These are phyloP conservation scores for Dicroscelio sp. DNA, from an alignment of 2,888 invertebrate species.

Conservation along the genomic window DNA sequence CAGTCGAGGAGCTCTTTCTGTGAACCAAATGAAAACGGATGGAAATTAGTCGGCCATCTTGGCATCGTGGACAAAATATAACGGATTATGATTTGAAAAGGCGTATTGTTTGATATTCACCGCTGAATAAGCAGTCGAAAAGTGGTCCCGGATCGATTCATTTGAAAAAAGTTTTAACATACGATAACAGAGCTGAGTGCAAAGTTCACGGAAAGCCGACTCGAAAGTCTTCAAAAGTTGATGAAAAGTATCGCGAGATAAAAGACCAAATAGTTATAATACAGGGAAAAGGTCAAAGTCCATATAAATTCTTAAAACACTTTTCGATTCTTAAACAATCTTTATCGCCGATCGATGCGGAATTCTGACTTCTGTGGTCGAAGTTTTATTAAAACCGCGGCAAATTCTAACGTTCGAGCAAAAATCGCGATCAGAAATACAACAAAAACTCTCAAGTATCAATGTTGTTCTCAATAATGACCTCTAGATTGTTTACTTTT, in stretches of 20 bases:
- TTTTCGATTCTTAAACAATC: constrained; percentile 64
- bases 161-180: constrained; percentile 84
- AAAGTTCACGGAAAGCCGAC: constrained; percentile 84
- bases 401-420: no score
- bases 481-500: no score
- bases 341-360: constrained; percentile 40
- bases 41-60: constrained; percentile 1
- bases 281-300: constrained; percentile 60
- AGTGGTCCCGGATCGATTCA: constrained; percentile 69
- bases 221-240: constrained; percentile 73
- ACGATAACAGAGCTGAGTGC: constrained; percentile 83
- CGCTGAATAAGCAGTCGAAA: constrained; percentile 57
- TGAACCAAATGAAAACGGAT: background rate
- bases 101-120: constrained; percentile 60
- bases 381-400: background rate
- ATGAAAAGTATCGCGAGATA: constrained; percentile 76
- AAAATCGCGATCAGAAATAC: no score
- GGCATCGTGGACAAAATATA: constrained; percentile 36
- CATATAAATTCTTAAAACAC: constrained; percentile 69
- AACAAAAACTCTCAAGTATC: no score
- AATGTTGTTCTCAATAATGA: no score
- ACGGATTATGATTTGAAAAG: constrained; percentile 51
- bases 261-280: constrained; percentile 74
- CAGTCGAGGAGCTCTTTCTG: background rate
- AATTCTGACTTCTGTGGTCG: background rate